These are phyloP conservation scores for Brienomyrus brachyistius DNA, from an alignment of 2,113 vertebrate genomes.

Conservation along the genomic window DNA sequence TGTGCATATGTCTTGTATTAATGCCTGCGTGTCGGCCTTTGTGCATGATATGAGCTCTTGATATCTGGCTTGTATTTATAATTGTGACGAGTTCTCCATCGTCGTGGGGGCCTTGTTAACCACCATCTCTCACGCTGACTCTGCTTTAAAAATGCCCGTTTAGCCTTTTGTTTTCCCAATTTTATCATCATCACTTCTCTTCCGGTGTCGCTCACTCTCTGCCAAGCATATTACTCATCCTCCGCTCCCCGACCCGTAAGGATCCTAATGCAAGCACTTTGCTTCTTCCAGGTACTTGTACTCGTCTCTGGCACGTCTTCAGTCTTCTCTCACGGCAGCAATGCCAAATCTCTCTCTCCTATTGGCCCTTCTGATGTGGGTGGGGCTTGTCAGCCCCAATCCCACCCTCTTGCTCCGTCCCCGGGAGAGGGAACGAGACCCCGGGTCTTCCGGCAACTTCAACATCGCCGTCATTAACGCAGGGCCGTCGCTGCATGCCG, in stretches of 20 bases:
- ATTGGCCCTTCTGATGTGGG: conserved; percentile 77
- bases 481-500: conserved; percentile 56
- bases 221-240: background rate
- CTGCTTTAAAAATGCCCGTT: conserved; percentile 48
- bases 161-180: conserved; percentile 39
- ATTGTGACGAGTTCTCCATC: conserved; percentile 55
- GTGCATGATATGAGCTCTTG: conserved; percentile 30
- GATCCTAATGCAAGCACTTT: conserved; percentile 28
- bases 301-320: conserved; percentile 56
- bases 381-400: conserved; percentile 58
- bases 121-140: conserved; percentile 44
- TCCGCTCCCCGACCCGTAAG: background rate
- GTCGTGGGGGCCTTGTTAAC: conserved; percentile 44
- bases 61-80: conserved; percentile 47
- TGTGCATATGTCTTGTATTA: conserved; percentile 46
- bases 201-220: conserved; percentile 28
- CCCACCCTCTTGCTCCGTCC: conserved; percentile 68
- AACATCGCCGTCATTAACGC: conserved; percentile 72
- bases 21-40: conserved; percentile 56
- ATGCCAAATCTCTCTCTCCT: conserved; percentile 73
- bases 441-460: conserved; percentile 62
- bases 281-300: conserved; percentile 53
- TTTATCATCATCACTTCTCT: conserved; percentile 26
- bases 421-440: conserved; percentile 64
- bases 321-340: conserved; percentile 64